These are phyloP conservation scores for Rattus norvegicus DNA, from an alignment of 2,113 vertebrate genomes.

Conservation along the genomic window DNA sequence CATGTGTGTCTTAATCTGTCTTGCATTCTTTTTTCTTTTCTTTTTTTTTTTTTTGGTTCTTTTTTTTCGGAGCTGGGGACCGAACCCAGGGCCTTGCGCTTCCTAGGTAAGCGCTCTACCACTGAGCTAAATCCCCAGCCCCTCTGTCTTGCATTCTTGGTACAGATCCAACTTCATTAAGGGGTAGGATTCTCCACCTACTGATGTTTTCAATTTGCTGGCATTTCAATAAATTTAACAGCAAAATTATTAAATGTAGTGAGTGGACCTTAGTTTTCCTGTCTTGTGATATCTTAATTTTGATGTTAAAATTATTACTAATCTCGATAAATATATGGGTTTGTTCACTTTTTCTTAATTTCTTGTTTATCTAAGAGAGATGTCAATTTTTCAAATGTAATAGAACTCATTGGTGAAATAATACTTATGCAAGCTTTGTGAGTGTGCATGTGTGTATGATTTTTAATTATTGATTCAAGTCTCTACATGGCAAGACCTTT, in stretches of 20 bases:
- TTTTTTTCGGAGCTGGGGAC: no score
- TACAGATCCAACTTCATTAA: neutral
- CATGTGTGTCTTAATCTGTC: neutral
- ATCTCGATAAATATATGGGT: neutral
- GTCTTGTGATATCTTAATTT: constrained; percentile 26
- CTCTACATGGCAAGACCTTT: constrained; percentile 10
- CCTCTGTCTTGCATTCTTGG: neutral
- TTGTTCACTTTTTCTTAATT: neutral
- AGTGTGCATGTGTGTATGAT: neutral
- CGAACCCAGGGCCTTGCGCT: no score
- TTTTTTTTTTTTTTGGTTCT: no score
- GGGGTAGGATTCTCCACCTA: neutral
- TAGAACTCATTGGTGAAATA: constrained; percentile 12
- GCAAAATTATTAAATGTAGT: neutral
- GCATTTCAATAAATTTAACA: constrained; percentile 1
- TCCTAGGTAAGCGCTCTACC: no score
- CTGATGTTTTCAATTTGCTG: neutral
- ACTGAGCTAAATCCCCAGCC: no score
- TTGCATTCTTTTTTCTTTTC: no score
- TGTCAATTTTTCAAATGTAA: constrained; percentile 25
- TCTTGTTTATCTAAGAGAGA: constrained; percentile 19
- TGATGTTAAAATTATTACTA: neutral
- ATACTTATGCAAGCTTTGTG: neutral
- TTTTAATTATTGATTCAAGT: constrained; percentile 52
- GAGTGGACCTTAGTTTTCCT: neutral